These are phyloP conservation scores for Entosphenus tridentatus DNA, from an alignment of 2,113 vertebrate species.

Conservation along the genomic window DNA sequence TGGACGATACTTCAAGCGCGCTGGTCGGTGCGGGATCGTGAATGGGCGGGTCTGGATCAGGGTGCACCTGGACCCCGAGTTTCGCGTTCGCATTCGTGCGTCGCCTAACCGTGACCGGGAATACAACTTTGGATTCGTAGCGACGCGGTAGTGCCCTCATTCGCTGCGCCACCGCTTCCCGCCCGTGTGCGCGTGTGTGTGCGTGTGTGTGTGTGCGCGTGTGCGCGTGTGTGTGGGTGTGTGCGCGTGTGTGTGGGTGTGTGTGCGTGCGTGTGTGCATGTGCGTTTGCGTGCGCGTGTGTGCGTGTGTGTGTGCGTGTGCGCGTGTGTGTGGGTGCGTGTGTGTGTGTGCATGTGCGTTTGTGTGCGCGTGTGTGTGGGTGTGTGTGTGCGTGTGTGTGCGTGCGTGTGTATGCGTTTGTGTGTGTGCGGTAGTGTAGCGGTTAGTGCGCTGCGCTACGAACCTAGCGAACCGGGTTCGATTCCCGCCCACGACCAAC, in stretches of 20 bases:
- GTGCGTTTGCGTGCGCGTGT: neutral
- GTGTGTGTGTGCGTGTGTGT: neutral
- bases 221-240: neutral
- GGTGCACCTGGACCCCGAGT: no score
- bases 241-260: neutral
- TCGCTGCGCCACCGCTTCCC: no score
- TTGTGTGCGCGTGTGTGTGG: neutral
- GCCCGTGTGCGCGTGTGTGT: neutral
- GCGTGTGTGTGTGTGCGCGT: neutral
- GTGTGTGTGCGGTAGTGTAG: neutral
- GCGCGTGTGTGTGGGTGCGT: neutral
- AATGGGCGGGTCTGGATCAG: no score
- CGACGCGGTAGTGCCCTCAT: no score
- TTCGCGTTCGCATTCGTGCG: no score
- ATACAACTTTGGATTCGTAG: no score
- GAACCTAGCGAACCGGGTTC: no score
- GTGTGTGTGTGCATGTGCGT: neutral
- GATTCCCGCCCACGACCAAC: no score
- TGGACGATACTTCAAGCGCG: no score
- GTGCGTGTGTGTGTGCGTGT: neutral
- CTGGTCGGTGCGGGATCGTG: no score
- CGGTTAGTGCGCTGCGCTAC: no score
- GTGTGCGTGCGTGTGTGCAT: neutral
- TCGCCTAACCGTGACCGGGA: no score
- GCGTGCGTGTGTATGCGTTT: neutral